Conservation (phyloP, 1,140 invertebrate genomes). For the Drosophila ogumai region DNA sequence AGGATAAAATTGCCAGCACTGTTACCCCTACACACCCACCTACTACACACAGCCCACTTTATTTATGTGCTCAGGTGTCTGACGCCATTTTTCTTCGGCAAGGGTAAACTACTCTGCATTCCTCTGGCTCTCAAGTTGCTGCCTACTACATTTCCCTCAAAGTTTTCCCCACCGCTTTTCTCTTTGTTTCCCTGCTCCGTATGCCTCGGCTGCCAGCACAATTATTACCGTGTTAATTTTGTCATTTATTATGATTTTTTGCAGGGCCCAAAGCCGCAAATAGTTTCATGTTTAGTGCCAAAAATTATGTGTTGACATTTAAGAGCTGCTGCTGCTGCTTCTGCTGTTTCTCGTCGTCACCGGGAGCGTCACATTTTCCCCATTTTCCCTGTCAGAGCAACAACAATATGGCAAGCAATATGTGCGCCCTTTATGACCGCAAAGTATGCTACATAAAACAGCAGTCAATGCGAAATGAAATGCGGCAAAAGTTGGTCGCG, state of each 20-base stretch:
- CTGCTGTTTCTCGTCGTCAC: constrained; percentile 20
- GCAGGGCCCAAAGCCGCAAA: constrained; percentile 44
- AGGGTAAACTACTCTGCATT: constrained; percentile 37
- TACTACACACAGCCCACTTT: constrained; percentile 23
- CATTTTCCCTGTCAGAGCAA: constrained; percentile 2
- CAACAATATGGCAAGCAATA: constrained; percentile 52
- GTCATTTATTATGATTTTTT: constrained; percentile 77
- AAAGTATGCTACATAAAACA: constrained; percentile 73
- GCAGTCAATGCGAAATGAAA: constrained; percentile 50
- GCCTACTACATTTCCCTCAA: neutral
- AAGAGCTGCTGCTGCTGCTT: constrained; percentile 52
- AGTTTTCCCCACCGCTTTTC: neutral
- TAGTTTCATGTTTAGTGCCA: constrained; percentile 75
- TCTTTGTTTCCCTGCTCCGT: neutral
- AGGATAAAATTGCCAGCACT: neutral
- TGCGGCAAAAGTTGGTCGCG: constrained; percentile 19
- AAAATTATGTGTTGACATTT: constrained; percentile 67
- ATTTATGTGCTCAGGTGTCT: constrained; percentile 66
- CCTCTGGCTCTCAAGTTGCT: constrained; percentile 1
- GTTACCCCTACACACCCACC: neutral
- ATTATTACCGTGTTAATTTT: constrained; percentile 79
- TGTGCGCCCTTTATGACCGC: constrained; percentile 65
- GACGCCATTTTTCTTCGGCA: constrained; percentile 46
- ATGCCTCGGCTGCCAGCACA: constrained; percentile 35
- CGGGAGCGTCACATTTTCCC: neutral